Evolutionary conservation across 2,888 invertebrate genomes (phyloP).

Genomic region (Drosophila cracens): DNA sequence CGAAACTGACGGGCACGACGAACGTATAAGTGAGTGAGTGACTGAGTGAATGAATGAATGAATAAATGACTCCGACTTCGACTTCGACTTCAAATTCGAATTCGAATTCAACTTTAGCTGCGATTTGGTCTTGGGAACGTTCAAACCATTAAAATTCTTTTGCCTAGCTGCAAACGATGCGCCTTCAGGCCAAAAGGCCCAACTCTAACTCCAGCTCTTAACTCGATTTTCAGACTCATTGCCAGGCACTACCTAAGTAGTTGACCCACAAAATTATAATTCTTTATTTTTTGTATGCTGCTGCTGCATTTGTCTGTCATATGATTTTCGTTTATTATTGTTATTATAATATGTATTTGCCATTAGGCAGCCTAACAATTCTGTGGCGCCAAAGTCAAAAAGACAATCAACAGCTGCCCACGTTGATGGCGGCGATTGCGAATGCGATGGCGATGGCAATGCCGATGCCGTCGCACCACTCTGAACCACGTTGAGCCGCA

Average conservation of each 20-base stretch:
- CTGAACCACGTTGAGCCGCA: conserved; percentile 26
- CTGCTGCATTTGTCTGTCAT: conserved; percentile 43
- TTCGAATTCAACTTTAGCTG: conserved; percentile 24
- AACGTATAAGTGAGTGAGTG: conserved; percentile 57
- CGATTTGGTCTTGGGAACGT: conserved; percentile 67
- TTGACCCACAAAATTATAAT: conserved; percentile 70
- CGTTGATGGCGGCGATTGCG: conserved; percentile 63
- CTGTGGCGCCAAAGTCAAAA: conserved; percentile 79
- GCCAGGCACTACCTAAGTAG: conserved; percentile 53
- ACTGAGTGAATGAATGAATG: conserved; percentile 41
- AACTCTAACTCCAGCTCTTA: conserved; percentile 20
- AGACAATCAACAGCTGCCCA: conserved; percentile 80
- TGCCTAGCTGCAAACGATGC: conserved; percentile 63
- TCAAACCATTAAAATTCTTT: conserved; percentile 74
- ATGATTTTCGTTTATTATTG: conserved; percentile 35
- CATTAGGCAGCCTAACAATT: conserved; percentile 59
- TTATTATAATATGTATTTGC: conserved; percentile 49
- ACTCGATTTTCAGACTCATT: conserved; percentile 23
- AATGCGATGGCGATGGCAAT: conserved; percentile 33
- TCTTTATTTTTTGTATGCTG: conserved; percentile 18
- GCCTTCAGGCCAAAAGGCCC: conserved; percentile 55
- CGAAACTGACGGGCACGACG: conserved; percentile 73
- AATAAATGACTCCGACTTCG: conserved; percentile 57
- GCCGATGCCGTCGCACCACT: conserved; percentile 35
- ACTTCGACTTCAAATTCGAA: conserved; percentile 37